Evolutionary conservation across 92 coral and sea anemone genomes (phyloP).

Genomic region (Epizoanthus stellaris): DNA sequence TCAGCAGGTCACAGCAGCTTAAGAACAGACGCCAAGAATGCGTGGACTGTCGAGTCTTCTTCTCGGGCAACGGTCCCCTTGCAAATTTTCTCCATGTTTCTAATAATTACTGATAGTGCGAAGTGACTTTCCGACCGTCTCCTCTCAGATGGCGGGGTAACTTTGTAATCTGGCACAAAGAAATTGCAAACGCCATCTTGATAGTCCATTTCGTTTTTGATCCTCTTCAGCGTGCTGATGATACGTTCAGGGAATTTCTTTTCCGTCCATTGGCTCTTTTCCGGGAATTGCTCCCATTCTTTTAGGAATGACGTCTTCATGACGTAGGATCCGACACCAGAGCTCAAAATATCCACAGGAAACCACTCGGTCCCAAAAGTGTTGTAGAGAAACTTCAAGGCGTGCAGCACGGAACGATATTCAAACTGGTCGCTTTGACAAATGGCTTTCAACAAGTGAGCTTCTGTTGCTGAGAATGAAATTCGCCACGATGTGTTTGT

Average conservation of each 20-base stretch:
- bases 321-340: constrained; percentile 12
- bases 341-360: not conserved
- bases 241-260: constrained; percentile 25
- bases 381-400: constrained; percentile 12
- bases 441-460: constrained; percentile 18
- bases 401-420: not conserved
- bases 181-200: not conserved
- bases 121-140: too few species aligned
- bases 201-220: not conserved
- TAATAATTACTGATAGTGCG: not conserved
- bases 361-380: not conserved
- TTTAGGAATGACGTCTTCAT: constrained; percentile 41
- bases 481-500: constrained; percentile 23
- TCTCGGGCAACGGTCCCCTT: not conserved
- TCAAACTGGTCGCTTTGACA: not conserved
- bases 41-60: too few species aligned
- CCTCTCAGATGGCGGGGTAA: not conserved
- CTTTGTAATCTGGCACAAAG: constrained; percentile 3
- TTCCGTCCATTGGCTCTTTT: constrained; percentile 11
- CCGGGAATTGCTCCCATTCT: constrained; percentile 22
- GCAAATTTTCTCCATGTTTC: constrained; percentile 8
- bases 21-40: not conserved
- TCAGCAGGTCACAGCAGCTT: not conserved
- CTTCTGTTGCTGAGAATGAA: constrained; percentile 24
- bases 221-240: constrained; percentile 24